These are phyloP conservation scores for Ictidomys tridecemlineatus DNA, from an alignment of 2,113 vertebrate species.

Conservation along the genomic window DNA sequence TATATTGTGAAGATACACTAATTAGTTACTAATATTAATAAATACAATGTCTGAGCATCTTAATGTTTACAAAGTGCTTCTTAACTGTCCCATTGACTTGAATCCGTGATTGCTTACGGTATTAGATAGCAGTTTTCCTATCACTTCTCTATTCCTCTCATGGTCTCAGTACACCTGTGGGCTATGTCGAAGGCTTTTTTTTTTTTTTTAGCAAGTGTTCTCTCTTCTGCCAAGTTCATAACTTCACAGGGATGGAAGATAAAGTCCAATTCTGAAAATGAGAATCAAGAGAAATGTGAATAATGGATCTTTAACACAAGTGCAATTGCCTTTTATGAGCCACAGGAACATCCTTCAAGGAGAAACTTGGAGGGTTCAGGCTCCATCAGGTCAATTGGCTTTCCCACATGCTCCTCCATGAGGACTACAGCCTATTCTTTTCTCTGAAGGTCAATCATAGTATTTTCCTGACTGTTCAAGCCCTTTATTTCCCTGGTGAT, in stretches of 20 bases:
- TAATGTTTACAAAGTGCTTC: background rate
- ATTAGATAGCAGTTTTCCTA: background rate
- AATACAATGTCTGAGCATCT: background rate
- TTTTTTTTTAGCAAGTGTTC: background rate
- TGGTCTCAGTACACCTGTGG: background rate
- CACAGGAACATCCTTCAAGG: background rate
- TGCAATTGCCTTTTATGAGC: background rate
- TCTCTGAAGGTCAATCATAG: background rate
- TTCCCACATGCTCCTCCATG: background rate
- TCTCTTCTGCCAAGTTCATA: background rate
- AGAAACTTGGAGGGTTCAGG: background rate
- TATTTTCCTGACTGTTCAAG: background rate
- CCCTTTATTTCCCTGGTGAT: background rate
- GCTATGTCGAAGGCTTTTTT: background rate
- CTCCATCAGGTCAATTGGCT: background rate
- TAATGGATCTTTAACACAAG: background rate
- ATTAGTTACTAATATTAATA: background rate
- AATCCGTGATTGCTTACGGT: background rate
- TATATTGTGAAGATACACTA: background rate
- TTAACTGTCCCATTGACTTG: background rate
- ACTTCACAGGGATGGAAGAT: background rate
- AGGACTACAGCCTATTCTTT: background rate
- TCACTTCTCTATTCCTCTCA: background rate
- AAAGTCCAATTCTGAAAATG: background rate
- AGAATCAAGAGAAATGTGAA: conserved; percentile 41